A percentile compares a stretch with the other conserved stretches of the same genome.
phyloP scores from a whole-genome alignment of 2,797 vertebrate genomes.

The Natrix natrix region DNA sequence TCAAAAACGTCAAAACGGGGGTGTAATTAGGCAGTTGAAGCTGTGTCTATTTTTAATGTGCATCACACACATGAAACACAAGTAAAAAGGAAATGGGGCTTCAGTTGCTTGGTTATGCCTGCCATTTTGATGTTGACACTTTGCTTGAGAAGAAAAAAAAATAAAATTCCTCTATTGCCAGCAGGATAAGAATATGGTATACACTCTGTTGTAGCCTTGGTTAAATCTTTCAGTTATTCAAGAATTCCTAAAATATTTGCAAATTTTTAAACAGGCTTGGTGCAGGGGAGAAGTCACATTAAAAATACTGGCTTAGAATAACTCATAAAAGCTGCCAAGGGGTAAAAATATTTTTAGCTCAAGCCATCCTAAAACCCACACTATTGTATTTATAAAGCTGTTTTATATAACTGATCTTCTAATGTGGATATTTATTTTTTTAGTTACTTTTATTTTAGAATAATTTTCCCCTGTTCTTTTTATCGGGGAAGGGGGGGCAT shows the following conservation, averaged over 20 bases:
- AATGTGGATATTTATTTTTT: not conserved
- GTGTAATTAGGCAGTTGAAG: not conserved
- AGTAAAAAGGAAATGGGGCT: not conserved
- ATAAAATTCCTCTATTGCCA: not conserved
- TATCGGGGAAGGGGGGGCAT: rapidly evolving
- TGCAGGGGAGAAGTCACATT: not conserved
- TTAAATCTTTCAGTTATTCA: not conserved
- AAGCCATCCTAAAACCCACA: not conserved
- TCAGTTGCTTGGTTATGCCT: not conserved
- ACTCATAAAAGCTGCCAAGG: not conserved
- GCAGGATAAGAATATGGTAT: not conserved
- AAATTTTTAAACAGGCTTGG: not conserved
- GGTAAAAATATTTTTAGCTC: not conserved
- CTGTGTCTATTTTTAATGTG: not conserved
- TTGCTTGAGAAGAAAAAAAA: not conserved
- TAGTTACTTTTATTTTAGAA: not conserved
- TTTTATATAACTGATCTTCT: not conserved
- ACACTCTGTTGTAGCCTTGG: not conserved
- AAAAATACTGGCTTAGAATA: not conserved
- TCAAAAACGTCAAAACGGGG: not conserved
- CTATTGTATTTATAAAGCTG: not conserved
- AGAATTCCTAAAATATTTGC: not conserved
- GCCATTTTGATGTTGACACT: not conserved
- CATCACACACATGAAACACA: not conserved
- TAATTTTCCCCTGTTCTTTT: not conserved